These are phyloP conservation scores for Chrysogorgia sp. DNA, from an alignment of 92 coral and sea anemone genomes.

Conservation along the genomic window DNA sequence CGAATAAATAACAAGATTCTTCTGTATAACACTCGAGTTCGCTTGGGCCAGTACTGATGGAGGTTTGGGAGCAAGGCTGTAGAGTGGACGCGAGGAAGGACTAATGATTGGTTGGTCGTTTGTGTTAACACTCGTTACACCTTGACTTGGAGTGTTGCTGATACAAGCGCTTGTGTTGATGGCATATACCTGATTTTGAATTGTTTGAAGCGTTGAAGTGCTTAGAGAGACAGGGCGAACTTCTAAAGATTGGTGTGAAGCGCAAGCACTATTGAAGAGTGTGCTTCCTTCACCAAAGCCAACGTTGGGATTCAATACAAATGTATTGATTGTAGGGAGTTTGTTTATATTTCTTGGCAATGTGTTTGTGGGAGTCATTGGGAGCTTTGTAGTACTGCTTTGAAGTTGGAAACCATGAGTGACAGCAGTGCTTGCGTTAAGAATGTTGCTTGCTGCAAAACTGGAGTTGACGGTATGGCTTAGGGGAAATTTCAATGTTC, in stretches of 20 bases:
- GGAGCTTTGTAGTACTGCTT: no score
- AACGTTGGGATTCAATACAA: background rate
- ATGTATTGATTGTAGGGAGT: background rate
- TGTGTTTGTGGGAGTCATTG: background rate
- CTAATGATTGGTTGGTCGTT: background rate
- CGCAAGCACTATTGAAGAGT: background rate
- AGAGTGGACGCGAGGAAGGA: background rate
- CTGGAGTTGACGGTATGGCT: no score
- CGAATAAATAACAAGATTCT: background rate
- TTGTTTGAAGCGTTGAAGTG: background rate
- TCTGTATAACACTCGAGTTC: background rate
- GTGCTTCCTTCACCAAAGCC: background rate
- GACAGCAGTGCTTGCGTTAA: no score
- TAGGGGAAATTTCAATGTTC: no score
- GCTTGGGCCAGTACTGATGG: background rate
- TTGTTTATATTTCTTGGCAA: background rate
- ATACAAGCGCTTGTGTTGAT: background rate
- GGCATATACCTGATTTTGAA: background rate
- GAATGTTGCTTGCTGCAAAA: no score
- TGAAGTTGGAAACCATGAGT: no score
- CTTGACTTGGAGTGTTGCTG: no score
- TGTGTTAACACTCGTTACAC: no score
- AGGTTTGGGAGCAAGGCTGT: constrained; percentile 3
- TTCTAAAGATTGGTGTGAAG: background rate
- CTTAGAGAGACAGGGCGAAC: background rate